Conservation (phyloP, 2,888 invertebrate species). For the Celastrina argiolus region DNA sequence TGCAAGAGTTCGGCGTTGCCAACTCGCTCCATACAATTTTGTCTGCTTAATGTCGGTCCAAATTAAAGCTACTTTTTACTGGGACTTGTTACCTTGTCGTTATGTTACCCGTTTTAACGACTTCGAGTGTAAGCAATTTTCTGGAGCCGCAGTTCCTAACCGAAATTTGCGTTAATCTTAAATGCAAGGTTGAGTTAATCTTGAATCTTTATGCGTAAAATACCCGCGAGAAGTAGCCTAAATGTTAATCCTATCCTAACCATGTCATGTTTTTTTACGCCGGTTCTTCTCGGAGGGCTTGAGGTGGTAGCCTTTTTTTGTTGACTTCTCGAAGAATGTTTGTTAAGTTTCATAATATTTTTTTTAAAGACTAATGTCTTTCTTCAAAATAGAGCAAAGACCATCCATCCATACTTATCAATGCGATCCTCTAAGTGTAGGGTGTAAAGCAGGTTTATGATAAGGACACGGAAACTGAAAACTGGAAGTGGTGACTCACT, state of each 20-base stretch:
- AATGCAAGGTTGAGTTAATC: too few species aligned
- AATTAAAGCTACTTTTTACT: conserved; percentile 42
- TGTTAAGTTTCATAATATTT: too few species aligned
- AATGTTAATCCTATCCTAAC: too few species aligned
- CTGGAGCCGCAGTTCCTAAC: not conserved
- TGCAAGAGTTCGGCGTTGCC: conserved; percentile 53
- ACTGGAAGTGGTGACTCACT: not conserved
- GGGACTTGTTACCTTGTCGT: conserved; percentile 26
- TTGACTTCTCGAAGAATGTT: too few species aligned
- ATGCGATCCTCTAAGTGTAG: not conserved
- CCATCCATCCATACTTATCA: too few species aligned
- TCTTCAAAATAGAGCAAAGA: too few species aligned
- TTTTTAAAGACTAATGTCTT: too few species aligned
- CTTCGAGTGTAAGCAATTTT: not conserved
- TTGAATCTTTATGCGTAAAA: too few species aligned
- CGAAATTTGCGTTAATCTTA: not conserved
- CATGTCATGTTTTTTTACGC: too few species aligned
- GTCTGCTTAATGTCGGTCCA: conserved; percentile 17
- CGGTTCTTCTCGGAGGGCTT: too few species aligned
- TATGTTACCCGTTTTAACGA: conserved; percentile 27
- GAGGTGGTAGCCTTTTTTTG: too few species aligned
- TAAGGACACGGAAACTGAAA: not conserved
- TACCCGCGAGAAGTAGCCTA: too few species aligned
- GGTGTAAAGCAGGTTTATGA: not conserved
- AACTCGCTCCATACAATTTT: conserved; percentile 46